Evolutionary conservation across 1,140 invertebrate species (phyloP).

Genomic region (Aphelenchoides fujianensis): DNA sequence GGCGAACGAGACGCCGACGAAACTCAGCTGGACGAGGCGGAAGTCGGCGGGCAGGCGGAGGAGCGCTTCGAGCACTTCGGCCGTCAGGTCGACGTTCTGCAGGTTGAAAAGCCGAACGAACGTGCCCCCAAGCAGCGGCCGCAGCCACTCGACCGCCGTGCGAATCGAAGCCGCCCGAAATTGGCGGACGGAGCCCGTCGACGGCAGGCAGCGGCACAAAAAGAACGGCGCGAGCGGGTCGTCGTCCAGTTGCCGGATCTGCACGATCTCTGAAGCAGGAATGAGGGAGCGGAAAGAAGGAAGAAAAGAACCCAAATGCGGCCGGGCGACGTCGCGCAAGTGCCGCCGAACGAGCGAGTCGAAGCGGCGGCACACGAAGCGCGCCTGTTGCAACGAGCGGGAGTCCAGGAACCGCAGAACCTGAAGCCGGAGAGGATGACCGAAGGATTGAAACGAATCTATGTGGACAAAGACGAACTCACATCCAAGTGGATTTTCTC

Average conservation of each 20-base stretch:
- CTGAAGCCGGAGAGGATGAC: too few relatives aligned
- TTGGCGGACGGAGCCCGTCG: background rate
- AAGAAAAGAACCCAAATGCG: too few relatives aligned
- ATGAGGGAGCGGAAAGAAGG: too few relatives aligned
- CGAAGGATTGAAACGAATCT: too few relatives aligned
- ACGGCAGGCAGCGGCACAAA: background rate
- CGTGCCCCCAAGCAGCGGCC: background rate
- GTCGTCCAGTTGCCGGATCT: background rate
- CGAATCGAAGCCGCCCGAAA: background rate
- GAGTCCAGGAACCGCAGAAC: conserved; percentile 1
- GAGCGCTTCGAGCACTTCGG: background rate
- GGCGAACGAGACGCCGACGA: background rate
- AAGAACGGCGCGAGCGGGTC: background rate
- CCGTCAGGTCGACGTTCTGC: background rate
- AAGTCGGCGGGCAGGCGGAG: background rate
- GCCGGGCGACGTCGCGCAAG: background rate
- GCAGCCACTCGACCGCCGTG: background rate
- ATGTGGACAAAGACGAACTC: too few relatives aligned
- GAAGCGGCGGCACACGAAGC: background rate
- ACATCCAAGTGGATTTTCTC: too few relatives aligned
- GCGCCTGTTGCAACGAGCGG: background rate
- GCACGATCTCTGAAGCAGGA: too few relatives aligned
- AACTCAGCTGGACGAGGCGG: background rate
- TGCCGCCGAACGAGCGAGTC: background rate
- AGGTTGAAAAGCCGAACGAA: conserved; percentile 6